Conservation (phyloP, 2,797 vertebrate species). For the Percopsis omiscomaycus region DNA sequence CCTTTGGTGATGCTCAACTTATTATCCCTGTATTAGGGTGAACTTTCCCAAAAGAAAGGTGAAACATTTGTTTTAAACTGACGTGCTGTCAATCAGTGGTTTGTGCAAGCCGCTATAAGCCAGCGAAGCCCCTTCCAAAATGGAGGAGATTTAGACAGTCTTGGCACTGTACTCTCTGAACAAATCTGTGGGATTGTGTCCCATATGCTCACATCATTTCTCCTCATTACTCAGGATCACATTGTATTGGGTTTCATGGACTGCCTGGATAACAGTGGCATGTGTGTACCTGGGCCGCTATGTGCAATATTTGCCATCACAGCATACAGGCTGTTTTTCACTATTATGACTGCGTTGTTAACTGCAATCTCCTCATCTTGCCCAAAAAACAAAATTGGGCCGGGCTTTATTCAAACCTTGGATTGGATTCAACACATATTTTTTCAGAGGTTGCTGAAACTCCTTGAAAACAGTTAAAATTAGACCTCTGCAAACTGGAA, state of each 20-base stretch:
- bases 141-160: slow-evolving; percentile 70
- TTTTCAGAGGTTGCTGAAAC: slow-evolving; percentile 67
- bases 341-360: not conserved
- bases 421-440: slow-evolving; percentile 18
- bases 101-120: slow-evolving; percentile 59
- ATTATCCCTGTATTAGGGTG: slow-evolving; percentile 43
- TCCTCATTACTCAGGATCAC: slow-evolving; percentile 67
- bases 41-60: slow-evolving; percentile 34
- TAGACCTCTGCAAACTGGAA: slow-evolving; percentile 79
- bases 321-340: slow-evolving; percentile 1
- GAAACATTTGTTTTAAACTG: slow-evolving; percentile 34
- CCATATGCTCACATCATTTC: slow-evolving; percentile 72
- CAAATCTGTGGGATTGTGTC: slow-evolving; percentile 78
- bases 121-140: slow-evolving; percentile 64
- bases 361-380: slow-evolving; percentile 15
- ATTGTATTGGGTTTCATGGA: slow-evolving; percentile 46
- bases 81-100: slow-evolving; percentile 56
- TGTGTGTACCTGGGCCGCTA: slow-evolving; percentile 32
- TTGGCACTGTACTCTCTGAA: slow-evolving; percentile 70
- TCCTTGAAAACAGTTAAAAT: slow-evolving; percentile 81
- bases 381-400: slow-evolving; percentile 16
- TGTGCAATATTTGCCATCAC: slow-evolving; percentile 18
- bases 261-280: slow-evolving; percentile 40
- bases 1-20: slow-evolving; percentile 54
- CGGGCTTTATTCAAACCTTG: slow-evolving; percentile 21